Base-by-base conservation (phyloP, 2,797 vertebrate genomes). In the Pelochelys cantorii region DNA sequence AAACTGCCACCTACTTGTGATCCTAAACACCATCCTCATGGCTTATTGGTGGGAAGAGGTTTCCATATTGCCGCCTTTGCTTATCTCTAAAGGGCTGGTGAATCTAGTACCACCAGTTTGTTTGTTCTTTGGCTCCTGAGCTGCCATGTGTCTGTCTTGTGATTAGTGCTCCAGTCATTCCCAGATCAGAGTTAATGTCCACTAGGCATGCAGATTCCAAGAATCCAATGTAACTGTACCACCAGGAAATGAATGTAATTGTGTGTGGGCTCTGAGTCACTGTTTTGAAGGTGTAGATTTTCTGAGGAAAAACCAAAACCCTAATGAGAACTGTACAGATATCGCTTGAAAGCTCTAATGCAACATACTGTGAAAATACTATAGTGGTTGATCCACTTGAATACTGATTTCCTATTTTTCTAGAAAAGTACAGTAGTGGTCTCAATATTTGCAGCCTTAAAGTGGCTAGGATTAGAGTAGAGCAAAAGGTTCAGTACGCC, bases 341-440 rank as follows among this genome's bases (percentile, higher is more conserved):
- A 8, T 13, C 31, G 42, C 74, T 57, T 71, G 3, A 1, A 42
- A 57, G 71, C 0, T 7, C 54, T 48, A 48, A 29, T 5, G 23
- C 71, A 78, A 55, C 60, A 2, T 0, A 2, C 11, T 71, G 83
- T 62, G 77, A 37, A 83, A 48, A 78, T 18, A 10, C 13, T 3
- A 31, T 52, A 29, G n/a, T 14, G 3, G 78, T 42, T 53, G 59
- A 34, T 29, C n/a, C 4, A 2, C 52, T 25, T 2, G 8, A 60
- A 48, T 27, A 34, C 37, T 0, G 0, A 5, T 85, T 81, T 82
- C 55, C 55, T 14, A 0, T 42, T 65, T 60, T 37, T 29, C 17
- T 59, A 3, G 53, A 34, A 59, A 68, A 27, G 11, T 4, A 4
- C 25, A 18, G 1, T 5, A 48, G 7, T 1, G 0, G 1, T 13